Evolutionary conservation across 2,888 invertebrate genomes (phyloP).

Genomic region (Hypselothyrea guttata): DNA sequence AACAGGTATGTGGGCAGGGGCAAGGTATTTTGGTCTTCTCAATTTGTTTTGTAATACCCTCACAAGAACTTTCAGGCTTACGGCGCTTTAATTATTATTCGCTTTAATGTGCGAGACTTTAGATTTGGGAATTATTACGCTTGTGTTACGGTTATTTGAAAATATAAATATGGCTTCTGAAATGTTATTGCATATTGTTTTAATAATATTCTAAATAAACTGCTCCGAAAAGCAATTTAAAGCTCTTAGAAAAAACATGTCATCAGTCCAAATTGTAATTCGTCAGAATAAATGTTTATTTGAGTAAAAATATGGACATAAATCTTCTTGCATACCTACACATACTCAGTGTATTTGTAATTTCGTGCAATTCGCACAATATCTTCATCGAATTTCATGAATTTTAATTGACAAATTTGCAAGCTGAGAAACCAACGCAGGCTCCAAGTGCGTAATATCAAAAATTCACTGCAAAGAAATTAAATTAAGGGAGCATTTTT

Average conservation of each 20-base stretch:
- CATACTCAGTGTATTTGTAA: no score
- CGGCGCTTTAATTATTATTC: constrained; percentile 26
- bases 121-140: neutral
- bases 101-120: constrained; percentile 14
- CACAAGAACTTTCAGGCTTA: neutral
- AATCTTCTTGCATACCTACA: no score
- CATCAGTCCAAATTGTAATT: no score
- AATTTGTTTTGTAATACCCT: neutral
- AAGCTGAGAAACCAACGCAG: neutral
- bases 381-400: constrained; percentile 7
- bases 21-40: no score
- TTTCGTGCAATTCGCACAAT: constrained; percentile 1
- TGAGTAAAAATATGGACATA: no score
- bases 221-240: no score
- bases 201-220: no score
- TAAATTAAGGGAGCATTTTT: constrained; percentile 11
- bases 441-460: constrained; percentile 20
- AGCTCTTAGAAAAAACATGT: no score
- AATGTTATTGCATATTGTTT: no score
- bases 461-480: constrained; percentile 28
- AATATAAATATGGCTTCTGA: no score
- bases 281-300: no score
- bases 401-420: constrained; percentile 37
- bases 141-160: no score
- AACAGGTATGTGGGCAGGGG: constrained; percentile 46